phyloP scores from a whole-genome alignment of 1,140 invertebrate species.

The Pantala flavescens region DNA sequence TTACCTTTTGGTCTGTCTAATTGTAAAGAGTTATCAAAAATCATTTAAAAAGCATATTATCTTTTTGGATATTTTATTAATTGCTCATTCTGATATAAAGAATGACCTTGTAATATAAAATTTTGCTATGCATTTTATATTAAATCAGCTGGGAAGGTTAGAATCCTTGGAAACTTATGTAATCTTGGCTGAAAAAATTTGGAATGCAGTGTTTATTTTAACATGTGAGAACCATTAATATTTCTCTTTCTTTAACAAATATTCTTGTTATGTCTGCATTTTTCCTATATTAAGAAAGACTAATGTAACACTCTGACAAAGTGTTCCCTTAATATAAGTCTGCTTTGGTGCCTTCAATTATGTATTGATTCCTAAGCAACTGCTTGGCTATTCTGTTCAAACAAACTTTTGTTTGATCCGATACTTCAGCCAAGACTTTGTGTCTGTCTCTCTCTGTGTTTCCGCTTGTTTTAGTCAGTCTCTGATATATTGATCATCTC shows the following conservation, averaged over 20 bases:
- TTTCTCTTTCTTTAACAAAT: slow-evolving; percentile 7
- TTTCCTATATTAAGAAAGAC: not conserved
- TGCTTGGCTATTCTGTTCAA: not conserved
- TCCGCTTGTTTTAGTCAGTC: not conserved
- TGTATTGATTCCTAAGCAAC: not conserved
- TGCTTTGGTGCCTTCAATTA: not conserved
- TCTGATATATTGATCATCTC: not conserved
- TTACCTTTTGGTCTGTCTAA: not conserved
- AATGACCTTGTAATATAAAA: not conserved
- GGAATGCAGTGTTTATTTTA: not conserved
- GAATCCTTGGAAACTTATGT: not conserved
- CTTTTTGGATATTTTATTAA: not conserved
- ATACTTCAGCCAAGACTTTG: slow-evolving; percentile 1
- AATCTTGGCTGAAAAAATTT: not conserved
- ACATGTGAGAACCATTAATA: not conserved
- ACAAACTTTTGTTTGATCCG: slow-evolving; percentile 1
- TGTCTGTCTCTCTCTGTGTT: not conserved
- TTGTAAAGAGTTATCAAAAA: not conserved
- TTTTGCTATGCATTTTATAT: not conserved
- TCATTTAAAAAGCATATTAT: not conserved
- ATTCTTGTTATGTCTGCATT: not conserved
- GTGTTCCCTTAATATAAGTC: not conserved
- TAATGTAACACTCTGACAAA: not conserved
- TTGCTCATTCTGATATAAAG: not conserved
- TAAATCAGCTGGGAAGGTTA: not conserved